Conservation (phyloP, 2,888 invertebrate genomes). For the Drosophila mettleri region DNA sequence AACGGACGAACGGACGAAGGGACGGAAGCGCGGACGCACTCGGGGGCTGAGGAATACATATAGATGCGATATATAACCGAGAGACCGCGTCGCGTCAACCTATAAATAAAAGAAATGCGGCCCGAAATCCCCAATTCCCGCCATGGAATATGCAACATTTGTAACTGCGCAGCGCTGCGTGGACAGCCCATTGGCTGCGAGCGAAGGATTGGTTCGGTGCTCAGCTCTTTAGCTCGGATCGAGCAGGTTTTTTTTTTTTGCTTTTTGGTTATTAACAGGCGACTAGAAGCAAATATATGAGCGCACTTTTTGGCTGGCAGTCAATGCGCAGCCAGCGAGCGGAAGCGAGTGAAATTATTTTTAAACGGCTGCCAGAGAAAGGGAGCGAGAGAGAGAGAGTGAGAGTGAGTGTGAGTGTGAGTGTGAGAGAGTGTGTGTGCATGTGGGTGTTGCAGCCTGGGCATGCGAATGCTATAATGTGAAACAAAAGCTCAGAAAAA, state of each 20-base stretch:
- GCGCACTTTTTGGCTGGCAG: slow-evolving; percentile 66
- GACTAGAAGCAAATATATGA: slow-evolving; percentile 68
- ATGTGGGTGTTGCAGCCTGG: slow-evolving; percentile 49
- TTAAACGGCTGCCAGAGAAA: slow-evolving; percentile 60
- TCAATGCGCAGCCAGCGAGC: slow-evolving; percentile 65
- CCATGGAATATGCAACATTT: slow-evolving; percentile 59
- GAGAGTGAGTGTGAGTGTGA: not conserved
- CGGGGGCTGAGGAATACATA: slow-evolving; percentile 33
- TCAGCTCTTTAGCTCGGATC: slow-evolving; percentile 7
- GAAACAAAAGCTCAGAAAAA: slow-evolving; percentile 71
- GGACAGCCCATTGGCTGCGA: slow-evolving; percentile 31
- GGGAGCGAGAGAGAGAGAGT: not conserved
- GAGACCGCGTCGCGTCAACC: slow-evolving; percentile 66
- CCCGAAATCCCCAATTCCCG: slow-evolving; percentile 51
- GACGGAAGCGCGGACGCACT: not conserved
- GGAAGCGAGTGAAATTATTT: slow-evolving; percentile 76
- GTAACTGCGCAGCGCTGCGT: slow-evolving; percentile 31
- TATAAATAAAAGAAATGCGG: slow-evolving; percentile 69
- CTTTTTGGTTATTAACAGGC: slow-evolving; percentile 62
- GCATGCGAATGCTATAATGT: slow-evolving; percentile 56
- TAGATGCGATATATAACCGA: slow-evolving; percentile 61
- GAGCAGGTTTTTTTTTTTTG: slow-evolving; percentile 24
- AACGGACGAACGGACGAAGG: not conserved
- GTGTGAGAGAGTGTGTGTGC: slow-evolving; percentile 4
- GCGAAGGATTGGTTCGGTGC: slow-evolving; percentile 31